A percentile compares a stretch with the other conserved stretches of the same genome.
These are phyloP conservation scores for Petaurus breviceps DNA, from an alignment of 2,113 vertebrate genomes.

Conservation along the genomic window DNA sequence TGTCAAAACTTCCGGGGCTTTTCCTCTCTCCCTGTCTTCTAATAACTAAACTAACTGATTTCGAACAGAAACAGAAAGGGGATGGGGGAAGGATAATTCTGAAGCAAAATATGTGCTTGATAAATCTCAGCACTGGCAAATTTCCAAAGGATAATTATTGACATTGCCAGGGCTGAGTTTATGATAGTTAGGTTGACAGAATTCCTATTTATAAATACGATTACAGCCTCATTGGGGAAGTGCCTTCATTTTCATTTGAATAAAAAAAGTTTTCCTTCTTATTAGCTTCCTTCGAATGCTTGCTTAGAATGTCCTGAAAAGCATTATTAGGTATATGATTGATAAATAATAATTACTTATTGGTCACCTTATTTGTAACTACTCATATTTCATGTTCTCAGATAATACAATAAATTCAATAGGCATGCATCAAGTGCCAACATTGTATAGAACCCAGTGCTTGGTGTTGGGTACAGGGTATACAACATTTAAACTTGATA, in stretches of 20 bases:
- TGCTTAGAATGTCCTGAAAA: neutral
- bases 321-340: neutral
- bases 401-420: neutral
- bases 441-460: neutral
- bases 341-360: neutral
- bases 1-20: neutral
- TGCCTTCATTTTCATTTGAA: constrained; percentile 26
- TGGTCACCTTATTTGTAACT: neutral
- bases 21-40: neutral
- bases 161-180: constrained; percentile 41
- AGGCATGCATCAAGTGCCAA: neutral
- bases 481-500: neutral
- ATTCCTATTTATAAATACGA: constrained; percentile 62
- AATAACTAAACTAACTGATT: constrained; percentile 41
- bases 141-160: constrained; percentile 72
- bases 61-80: constrained; percentile 33
- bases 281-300: neutral
- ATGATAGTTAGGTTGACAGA: constrained; percentile 63
- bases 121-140: constrained; percentile 55
- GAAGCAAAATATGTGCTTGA: constrained; percentile 53
- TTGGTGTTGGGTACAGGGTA: neutral
- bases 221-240: constrained; percentile 7
- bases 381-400: neutral
- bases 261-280: constrained; percentile 20
- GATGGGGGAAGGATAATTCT: neutral